Conservation (phyloP, 2,113 vertebrate genomes). For the Ploceus nigricollis region DNA sequence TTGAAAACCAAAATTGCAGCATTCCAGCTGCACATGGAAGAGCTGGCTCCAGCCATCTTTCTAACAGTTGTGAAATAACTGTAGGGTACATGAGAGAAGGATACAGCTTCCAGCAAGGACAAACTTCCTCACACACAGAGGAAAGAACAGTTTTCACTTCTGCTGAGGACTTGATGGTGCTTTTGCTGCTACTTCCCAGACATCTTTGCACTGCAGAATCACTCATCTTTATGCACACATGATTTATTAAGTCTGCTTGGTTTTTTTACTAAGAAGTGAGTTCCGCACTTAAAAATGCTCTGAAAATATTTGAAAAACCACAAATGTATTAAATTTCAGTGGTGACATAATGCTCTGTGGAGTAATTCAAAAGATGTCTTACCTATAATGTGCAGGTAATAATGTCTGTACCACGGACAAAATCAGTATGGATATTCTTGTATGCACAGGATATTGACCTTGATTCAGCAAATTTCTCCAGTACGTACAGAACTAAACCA, state of each 20-base stretch:
- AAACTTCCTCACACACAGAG: neutral
- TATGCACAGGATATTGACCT: too few relatives aligned
- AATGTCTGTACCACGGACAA: neutral
- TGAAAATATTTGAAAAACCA: neutral
- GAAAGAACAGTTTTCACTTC: neutral
- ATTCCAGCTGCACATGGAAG: neutral
- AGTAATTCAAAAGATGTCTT: neutral
- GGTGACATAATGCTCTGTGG: neutral
- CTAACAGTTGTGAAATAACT: neutral
- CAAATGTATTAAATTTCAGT: neutral
- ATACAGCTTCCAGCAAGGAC: neutral
- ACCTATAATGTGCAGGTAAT: neutral
- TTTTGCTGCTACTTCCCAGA: neutral
- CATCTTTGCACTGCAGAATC: neutral
- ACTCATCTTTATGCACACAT: neutral
- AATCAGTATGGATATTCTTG: neutral
- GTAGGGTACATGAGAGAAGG: accelerated
- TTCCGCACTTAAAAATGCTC: neutral
- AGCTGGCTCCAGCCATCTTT: neutral
- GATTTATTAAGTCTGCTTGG: neutral
- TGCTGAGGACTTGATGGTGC: neutral
- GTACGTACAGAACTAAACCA: neutral
- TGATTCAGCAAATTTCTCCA: neutral
- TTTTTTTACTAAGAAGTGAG: neutral
- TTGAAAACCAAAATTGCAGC: neutral